Conservation (phyloP, 2,113 vertebrate genomes). For the Pteropus alecto region DNA sequence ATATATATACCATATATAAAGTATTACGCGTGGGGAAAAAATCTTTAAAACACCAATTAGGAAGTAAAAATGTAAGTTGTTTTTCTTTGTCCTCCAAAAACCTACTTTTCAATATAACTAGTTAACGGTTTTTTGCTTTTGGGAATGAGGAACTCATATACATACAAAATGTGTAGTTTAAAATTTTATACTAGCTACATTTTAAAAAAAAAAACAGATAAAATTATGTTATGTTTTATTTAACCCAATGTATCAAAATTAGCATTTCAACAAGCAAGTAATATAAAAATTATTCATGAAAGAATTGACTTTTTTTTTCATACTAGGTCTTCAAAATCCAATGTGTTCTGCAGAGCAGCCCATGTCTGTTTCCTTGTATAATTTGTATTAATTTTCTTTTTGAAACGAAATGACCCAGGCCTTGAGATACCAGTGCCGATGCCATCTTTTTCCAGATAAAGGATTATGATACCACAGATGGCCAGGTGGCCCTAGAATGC, state of each 20-base stretch:
- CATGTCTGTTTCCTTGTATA: not conserved
- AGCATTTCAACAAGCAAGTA: not conserved
- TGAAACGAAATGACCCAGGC: not conserved
- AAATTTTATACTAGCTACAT: not conserved
- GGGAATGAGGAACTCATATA: not conserved
- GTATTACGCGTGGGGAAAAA: not conserved
- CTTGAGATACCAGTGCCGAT: not conserved
- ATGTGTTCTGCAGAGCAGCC: not conserved
- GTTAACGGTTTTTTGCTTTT: not conserved
- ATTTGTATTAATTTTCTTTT: not conserved
- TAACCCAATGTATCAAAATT: not conserved
- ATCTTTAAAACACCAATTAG: not conserved
- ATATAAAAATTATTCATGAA: not conserved
- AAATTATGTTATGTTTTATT: not conserved
- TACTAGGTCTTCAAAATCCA: not conserved
- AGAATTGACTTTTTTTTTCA: not conserved
- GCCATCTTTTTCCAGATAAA: not conserved
- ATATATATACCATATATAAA: too few species aligned
- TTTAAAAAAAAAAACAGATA: not conserved
- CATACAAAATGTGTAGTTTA: not conserved
- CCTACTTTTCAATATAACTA: not conserved
- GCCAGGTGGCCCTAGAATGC: not conserved
- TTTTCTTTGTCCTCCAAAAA: not conserved
- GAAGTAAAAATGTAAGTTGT: not conserved
- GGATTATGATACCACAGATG: not conserved